Base-by-base conservation (phyloP, 2,888 invertebrate species). In the Apamea monoglypha region DNA sequence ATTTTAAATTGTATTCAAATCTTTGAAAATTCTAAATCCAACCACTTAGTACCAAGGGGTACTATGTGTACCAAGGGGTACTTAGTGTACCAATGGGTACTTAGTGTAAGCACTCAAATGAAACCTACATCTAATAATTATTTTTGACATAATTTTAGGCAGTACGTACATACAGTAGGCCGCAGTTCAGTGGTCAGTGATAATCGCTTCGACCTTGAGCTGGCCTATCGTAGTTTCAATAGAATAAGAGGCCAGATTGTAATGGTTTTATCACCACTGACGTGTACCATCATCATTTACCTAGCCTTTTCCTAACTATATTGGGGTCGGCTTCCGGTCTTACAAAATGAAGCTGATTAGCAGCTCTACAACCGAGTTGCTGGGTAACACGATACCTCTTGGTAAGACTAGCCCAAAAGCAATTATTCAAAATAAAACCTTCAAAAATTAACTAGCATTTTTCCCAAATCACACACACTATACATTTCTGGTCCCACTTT, bases 401-500 rank as follows among this genome's bases (percentile, higher is more conserved):
- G 56, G 3, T 12, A 56, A 56, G 8, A 56, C 4, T 56, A 56
- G 25, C 10, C 3, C 10, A 25, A 53, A 50, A 50, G 47, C 44
- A 44, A 44, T 44, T 44, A 1, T 5, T 44, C 44, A 16, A 50
- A 50, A 50, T 40, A 50, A 1, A 7, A 6, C 6, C 1, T 25
- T n/a, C 14, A 59, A 32, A 44, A 25, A 44, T 16, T 6, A 32
- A 29, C 1, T 5, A 14, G 18, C 2, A 64, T 4, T 44, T 36
- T 32, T 21, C 7, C 32, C 16, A 74, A 73, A 74, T 79, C 16
- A 50, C 64, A 59, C 18, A 50, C 7, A 18, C 36, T 53, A 75
- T 10, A 70, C 44, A 61, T 79, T 53, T 68, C 40, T 72, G 32
- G 59, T 29, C 40, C 18, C 36, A 66, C 56, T 76, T 53, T n/a